A percentile compares a stretch with the other conserved stretches of the same genome.
Evolutionary conservation across 2,888 invertebrate genomes (phyloP).

Genomic region (Tipula helvola): DNA sequence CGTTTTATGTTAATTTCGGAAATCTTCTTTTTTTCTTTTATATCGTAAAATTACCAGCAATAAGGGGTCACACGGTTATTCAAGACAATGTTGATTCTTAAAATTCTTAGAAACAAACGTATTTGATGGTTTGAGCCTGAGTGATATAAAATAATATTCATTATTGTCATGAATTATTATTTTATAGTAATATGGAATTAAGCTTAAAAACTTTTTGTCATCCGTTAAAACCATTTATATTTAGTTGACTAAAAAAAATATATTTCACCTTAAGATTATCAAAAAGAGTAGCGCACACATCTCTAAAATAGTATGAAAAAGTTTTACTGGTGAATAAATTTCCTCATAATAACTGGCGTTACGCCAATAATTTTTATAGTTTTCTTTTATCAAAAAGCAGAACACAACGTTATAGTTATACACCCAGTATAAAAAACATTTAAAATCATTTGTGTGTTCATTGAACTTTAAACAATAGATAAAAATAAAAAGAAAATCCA

Average conservation of each 20-base stretch:
- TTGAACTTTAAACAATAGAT: slow-evolving; percentile 9
- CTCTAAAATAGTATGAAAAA: not conserved
- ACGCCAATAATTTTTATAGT: not conserved
- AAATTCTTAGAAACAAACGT: no score
- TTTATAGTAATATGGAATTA: not conserved
- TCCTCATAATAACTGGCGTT: not conserved
- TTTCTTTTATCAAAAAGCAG: not conserved
- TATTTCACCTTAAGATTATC: not conserved
- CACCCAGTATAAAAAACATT: not conserved
- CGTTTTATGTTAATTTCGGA: no score
- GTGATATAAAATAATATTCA: no score
- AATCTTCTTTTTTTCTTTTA: no score
- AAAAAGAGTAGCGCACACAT: not conserved
- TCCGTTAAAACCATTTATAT: not conserved
- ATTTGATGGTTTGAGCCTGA: no score
- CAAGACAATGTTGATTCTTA: no score
- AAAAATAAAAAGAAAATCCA: slow-evolving; percentile 1
- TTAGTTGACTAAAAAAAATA: not conserved
- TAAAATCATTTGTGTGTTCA: slow-evolving; percentile 7
- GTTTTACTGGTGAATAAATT: not conserved
- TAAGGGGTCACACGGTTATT: no score
- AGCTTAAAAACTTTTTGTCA: not conserved
- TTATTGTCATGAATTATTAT: no score
- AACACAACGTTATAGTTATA: not conserved
- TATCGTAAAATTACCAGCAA: no score